Base-by-base conservation (phyloP, 1,140 invertebrate genomes). In the Drosophila tsacasi region DNA sequence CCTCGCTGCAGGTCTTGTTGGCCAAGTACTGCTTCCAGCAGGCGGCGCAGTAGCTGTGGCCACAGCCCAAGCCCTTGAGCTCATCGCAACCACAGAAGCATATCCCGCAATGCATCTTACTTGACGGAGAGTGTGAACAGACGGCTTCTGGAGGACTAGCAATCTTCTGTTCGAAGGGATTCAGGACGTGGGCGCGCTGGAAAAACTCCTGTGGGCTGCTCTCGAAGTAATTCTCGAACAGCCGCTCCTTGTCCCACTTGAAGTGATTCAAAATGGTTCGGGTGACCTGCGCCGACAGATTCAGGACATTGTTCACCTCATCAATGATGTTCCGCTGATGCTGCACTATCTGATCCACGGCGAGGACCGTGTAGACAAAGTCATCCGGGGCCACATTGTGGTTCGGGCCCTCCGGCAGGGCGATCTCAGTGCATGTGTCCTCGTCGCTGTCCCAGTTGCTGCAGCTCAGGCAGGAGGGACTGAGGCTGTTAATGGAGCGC, bases 211-310 rank as follows among this genome's bases (percentile, higher is more conserved):
- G 97, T 91, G 98, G 97, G 94, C 99, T 97, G 27, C 96, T 97
- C 94, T 99, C 98, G 93, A 98, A 99, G 93, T 97, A 98, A 78
- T 97, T 95, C 94, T 99, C 98, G 96, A 99, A 98, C 65, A 99
- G 94, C 93, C 98, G 99, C 94, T 99, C 98, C 94, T 99, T 99
- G 93, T 99, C 98, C 99, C 98, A 99, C 94, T 98, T 97, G 92
- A 99, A 99, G 93, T 99, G 97, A 94, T 99, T 99, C 75, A 99
- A 94, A 64, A 99, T 94, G 93, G 99, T 98, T 60, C 98, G 94
- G 44, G 97, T 98, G 49, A 97, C 97, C 50, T 98, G 98, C 47
- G 97, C 95, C 65, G 97, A 97, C 91, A 98, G 96, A 94, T 96
- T 96, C 73, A 97, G 96, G 76, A 97, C 96, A 65, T 95, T 96